Conservation (phyloP, 2,113 vertebrate genomes). For the Paraplagusia blochii region DNA sequence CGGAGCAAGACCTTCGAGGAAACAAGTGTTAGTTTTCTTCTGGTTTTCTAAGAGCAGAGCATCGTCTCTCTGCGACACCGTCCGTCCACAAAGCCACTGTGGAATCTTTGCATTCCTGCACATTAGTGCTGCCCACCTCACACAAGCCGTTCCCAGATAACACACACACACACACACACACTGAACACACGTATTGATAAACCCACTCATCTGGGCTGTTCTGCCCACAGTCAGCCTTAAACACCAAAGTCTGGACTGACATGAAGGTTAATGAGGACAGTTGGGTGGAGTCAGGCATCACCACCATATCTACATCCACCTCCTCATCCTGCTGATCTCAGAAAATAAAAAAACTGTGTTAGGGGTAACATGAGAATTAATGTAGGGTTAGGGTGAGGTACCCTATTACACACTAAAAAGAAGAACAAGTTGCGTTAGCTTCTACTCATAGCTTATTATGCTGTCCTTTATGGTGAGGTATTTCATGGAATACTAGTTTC, state of each 20-base stretch:
- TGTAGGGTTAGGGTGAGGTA: no score
- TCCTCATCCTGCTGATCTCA: constrained; percentile 36
- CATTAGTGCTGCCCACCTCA: constrained; percentile 78
- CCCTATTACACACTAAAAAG: no score
- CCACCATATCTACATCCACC: constrained; percentile 7
- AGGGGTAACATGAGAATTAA: no score
- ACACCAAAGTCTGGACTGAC: constrained; percentile 15
- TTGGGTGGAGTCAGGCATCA: constrained; percentile 11
- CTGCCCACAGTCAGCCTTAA: constrained; percentile 31
- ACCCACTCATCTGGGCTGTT: constrained; percentile 28
- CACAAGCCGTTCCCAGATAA: constrained; percentile 64
- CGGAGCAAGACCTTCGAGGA: no score
- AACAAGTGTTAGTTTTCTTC: constrained; percentile 62
- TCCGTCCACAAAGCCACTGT: constrained; percentile 73
- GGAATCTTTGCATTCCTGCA: constrained; percentile 76
- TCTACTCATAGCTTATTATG: no score
- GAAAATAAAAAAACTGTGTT: no score
- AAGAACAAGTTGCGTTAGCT: no score
- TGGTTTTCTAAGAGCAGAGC: constrained; percentile 59
- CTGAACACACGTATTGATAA: constrained; percentile 34
- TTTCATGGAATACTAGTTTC: no score
- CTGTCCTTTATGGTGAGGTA: no score
- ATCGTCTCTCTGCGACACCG: constrained; percentile 61
- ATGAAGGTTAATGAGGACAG: constrained; percentile 14
- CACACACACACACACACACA: constrained; percentile 34